Evolutionary conservation across 37 sponge, comb jelly and placozoan genomes (phyloP).

Genomic region (Lycopodina hypogea): DNA sequence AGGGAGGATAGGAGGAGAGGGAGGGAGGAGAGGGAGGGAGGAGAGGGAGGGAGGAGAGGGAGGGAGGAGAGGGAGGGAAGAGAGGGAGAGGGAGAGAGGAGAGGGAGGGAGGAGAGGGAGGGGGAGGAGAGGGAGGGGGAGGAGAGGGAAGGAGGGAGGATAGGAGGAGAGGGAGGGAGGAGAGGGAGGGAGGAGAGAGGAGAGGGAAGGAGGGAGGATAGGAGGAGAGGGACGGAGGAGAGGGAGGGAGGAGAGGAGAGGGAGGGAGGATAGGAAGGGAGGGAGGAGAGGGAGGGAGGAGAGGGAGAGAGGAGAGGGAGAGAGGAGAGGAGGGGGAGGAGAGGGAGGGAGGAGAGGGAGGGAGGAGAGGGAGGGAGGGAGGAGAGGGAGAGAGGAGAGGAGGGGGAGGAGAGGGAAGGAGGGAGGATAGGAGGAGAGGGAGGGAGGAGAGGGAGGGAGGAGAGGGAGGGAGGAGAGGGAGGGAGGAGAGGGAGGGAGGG

Average conservation of each 20-base stretch:
- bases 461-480: no score
- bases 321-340: background rate
- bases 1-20: background rate
- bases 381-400: background rate
- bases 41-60: background rate
- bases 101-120: background rate
- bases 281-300: background rate
- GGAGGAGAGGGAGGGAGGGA: background rate
- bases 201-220: no score
- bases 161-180: conserved; percentile 1
- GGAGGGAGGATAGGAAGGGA: background rate
- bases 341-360: background rate
- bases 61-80: no score
- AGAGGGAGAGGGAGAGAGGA: background rate
- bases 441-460: no score
- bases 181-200: background rate
- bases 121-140: background rate
- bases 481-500: no score
- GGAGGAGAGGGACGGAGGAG: background rate
- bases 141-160: background rate
- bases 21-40: background rate
- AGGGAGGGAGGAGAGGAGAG: background rate
- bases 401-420: background rate
- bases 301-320: background rate
- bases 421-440: no score